These are phyloP conservation scores for Ophion ventricosus DNA, from an alignment of 2,888 invertebrate species.

Conservation along the genomic window DNA sequence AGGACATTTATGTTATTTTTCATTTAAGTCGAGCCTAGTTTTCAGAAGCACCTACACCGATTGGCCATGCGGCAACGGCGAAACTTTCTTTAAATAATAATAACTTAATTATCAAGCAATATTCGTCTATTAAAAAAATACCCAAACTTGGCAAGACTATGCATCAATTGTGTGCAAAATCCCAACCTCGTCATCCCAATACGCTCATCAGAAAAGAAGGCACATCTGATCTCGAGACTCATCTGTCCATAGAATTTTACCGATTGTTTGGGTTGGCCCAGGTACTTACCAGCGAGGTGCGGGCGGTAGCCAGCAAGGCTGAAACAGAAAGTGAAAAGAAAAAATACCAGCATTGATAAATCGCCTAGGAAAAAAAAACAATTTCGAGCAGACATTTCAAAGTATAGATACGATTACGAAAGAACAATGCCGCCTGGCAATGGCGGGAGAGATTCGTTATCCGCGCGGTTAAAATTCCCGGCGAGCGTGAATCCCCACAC, in stretches of 20 bases:
- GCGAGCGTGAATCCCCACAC: slow-evolving; percentile 48
- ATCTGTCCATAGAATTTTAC: neutral
- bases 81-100: too few relatives aligned
- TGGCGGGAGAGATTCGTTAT: slow-evolving; percentile 58
- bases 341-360: slow-evolving; percentile 28
- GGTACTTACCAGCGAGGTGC: slow-evolving; percentile 77
- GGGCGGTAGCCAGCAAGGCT: slow-evolving; percentile 79
- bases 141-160: neutral
- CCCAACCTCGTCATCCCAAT: neutral
- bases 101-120: too few relatives aligned
- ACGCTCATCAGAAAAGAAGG: neutral
- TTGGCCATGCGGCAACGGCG: too few relatives aligned
- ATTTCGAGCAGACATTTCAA: slow-evolving; percentile 36
- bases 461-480: slow-evolving; percentile 60
- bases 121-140: neutral
- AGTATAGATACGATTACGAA: slow-evolving; percentile 63
- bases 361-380: slow-evolving; percentile 12
- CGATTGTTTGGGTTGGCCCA: neutral
- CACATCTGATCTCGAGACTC: neutral
- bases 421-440: slow-evolving; percentile 49
- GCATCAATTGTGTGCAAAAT: neutral
- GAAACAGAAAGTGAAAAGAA: slow-evolving; percentile 70
- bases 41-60: too few relatives aligned
- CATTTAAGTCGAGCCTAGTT: neutral
- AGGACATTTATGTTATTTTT: neutral